phyloP scores from a whole-genome alignment of 2,888 invertebrate species.

The Stenurella melanura region DNA sequence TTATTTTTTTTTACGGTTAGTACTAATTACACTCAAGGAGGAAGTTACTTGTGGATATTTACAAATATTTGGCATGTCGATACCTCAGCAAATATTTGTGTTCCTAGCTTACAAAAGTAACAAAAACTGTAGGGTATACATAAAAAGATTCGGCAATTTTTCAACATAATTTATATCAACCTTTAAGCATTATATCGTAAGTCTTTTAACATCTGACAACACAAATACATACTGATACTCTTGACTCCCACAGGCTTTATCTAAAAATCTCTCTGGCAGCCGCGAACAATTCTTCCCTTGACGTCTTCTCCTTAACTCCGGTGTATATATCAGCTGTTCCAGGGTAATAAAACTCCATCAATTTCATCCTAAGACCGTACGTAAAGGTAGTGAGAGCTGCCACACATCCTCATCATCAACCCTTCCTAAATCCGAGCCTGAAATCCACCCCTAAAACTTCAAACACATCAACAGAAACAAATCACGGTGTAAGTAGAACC shows the following conservation, averaged over 20 bases:
- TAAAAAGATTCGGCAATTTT: not conserved
- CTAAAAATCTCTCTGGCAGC: conserved; percentile 38
- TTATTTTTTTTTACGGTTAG: too few relatives aligned
- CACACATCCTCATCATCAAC: conserved; percentile 69
- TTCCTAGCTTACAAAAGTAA: too few relatives aligned
- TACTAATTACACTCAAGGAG: too few relatives aligned
- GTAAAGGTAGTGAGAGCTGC: conserved; percentile 54
- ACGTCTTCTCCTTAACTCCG: conserved; percentile 40
- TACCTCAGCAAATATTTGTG: too few relatives aligned
- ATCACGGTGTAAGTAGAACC: conserved; percentile 69
- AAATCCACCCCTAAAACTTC: conserved; percentile 67
- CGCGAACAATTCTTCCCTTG: conserved; percentile 41
- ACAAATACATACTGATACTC: conserved; percentile 34
- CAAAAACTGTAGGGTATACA: not conserved
- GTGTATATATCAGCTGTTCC: conserved; percentile 45
- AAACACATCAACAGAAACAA: conserved; percentile 69
- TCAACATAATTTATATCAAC: conserved; percentile 10
- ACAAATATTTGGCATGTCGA: too few relatives aligned
- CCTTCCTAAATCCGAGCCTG: conserved; percentile 66
- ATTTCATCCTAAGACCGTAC: conserved; percentile 40
- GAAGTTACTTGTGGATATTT: too few relatives aligned
- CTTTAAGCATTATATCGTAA: conserved; percentile 30
- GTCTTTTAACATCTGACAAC: conserved; percentile 31
- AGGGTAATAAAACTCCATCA: conserved; percentile 48
- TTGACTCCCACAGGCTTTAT: conserved; percentile 29